Conservation (phyloP, 2,797 vertebrate genomes). For the Chaetodon trifasciatus region DNA sequence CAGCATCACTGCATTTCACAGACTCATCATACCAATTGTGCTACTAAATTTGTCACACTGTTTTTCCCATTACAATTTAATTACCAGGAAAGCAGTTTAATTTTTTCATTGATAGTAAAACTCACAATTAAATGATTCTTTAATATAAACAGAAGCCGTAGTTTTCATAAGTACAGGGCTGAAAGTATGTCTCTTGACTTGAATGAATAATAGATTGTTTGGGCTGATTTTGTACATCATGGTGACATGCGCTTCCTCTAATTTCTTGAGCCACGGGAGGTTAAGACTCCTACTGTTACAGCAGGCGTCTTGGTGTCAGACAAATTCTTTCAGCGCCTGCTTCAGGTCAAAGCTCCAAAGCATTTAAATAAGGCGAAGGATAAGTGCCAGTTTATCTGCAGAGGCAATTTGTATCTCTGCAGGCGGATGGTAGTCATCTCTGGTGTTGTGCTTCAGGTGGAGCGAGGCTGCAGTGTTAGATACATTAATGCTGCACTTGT, state of each 20-base stretch:
- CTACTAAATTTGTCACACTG: constrained; percentile 2
- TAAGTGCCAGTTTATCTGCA: constrained; percentile 46
- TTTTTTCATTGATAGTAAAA: constrained; percentile 3
- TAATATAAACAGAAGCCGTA: background rate
- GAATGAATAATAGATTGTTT: constrained; percentile 22
- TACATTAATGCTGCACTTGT: constrained; percentile 2
- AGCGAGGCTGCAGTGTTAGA: constrained; percentile 17
- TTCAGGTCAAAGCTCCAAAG: constrained; percentile 45
- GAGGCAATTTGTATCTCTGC: constrained; percentile 38
- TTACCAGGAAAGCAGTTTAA: background rate
- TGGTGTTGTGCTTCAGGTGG: constrained; percentile 16
- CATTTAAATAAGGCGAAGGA: constrained; percentile 44
- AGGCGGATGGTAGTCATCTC: constrained; percentile 26
- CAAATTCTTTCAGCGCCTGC: constrained; percentile 51
- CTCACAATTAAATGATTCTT: background rate
- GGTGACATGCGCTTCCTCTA: constrained; percentile 26
- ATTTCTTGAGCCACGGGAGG: constrained; percentile 37
- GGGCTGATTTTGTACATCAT: background rate
- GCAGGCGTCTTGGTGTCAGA: constrained; percentile 40
- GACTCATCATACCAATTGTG: background rate
- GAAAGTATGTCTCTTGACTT: constrained; percentile 1
- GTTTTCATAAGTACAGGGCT: background rate
- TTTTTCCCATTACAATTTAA: constrained; percentile 1
- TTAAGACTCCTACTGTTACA: constrained; percentile 29
- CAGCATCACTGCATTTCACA: constrained; percentile 18